Evolutionary conservation across 2,888 invertebrate species (phyloP).

Genomic region (Podabrus alpinus): DNA sequence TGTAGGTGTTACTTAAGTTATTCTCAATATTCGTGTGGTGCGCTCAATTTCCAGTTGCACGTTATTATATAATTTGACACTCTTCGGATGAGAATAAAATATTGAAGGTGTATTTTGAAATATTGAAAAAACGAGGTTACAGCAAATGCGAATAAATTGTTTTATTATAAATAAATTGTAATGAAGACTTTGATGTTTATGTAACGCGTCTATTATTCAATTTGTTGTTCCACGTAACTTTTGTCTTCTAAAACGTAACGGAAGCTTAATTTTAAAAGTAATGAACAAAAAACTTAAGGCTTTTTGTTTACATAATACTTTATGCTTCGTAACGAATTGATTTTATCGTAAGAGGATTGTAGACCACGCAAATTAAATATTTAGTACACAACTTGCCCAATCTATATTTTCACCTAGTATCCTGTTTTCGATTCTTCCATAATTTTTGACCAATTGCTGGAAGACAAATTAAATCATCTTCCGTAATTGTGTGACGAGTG

Average conservation of each 20-base stretch:
- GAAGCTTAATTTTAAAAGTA: not conserved
- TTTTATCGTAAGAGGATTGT: not conserved
- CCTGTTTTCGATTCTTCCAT: not conserved
- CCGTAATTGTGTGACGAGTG: not conserved
- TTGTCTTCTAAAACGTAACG: not conserved
- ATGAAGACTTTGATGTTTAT: not conserved
- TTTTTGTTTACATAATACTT: not conserved
- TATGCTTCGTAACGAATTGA: not conserved
- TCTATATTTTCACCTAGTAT: no score
- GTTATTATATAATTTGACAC: conserved; percentile 41
- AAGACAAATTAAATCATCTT: not conserved
- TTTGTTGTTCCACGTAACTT: not conserved
- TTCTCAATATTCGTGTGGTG: conserved; percentile 37
- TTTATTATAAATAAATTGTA: not conserved
- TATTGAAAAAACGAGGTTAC: not conserved
- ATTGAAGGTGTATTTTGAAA: conserved; percentile 3
- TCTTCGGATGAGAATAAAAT: conserved; percentile 35
- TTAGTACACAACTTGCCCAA: not conserved
- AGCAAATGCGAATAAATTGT: not conserved
- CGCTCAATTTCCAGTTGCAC: conserved; percentile 43
- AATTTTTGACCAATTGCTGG: not conserved
- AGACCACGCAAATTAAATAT: not conserved
- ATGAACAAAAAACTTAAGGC: not conserved
- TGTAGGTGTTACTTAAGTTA: conserved; percentile 42
- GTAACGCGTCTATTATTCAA: not conserved